These are phyloP conservation scores for Zeuzera pyrina DNA, from an alignment of 2,888 invertebrate genomes.

Conservation along the genomic window DNA sequence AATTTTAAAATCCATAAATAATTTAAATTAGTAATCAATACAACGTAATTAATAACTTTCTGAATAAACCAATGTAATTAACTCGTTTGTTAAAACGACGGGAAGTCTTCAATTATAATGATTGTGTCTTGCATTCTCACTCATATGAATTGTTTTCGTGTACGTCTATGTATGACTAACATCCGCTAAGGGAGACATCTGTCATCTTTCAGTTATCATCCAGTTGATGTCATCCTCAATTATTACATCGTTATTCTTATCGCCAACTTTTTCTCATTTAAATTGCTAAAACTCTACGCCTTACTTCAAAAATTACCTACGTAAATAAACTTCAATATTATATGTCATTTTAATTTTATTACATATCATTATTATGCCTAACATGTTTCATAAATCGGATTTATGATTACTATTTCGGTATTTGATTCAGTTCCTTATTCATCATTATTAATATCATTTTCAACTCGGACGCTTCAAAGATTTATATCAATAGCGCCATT, in stretches of 20 bases:
- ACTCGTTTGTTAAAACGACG: constrained; percentile 34
- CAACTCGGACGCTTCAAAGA: constrained; percentile 28
- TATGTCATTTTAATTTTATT: no score
- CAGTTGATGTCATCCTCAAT: constrained; percentile 33
- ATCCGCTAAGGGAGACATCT: constrained; percentile 59
- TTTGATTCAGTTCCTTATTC: constrained; percentile 25
- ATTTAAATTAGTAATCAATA: no score
- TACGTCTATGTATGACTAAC: constrained; percentile 49
- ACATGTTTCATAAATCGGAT: constrained; percentile 19
- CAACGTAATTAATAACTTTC: no score
- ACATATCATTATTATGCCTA: no score
- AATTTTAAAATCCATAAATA: no score
- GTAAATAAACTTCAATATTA: no score
- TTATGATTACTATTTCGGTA: constrained; percentile 28
- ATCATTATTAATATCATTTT: constrained; percentile 33
- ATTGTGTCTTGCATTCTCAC: constrained; percentile 48
- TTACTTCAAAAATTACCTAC: no score
- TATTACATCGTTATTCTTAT: constrained; percentile 19
- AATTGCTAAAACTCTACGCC: no score
- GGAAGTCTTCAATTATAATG: constrained; percentile 67
- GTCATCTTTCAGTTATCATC: constrained; percentile 31
- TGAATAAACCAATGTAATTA: no score
- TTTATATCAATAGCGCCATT: constrained; percentile 38
- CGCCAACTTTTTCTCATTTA: constrained; percentile 19
- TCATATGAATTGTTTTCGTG: constrained; percentile 29